Conservation (phyloP, 2,797 vertebrate genomes). For the Lutjanus campechanus region DNA sequence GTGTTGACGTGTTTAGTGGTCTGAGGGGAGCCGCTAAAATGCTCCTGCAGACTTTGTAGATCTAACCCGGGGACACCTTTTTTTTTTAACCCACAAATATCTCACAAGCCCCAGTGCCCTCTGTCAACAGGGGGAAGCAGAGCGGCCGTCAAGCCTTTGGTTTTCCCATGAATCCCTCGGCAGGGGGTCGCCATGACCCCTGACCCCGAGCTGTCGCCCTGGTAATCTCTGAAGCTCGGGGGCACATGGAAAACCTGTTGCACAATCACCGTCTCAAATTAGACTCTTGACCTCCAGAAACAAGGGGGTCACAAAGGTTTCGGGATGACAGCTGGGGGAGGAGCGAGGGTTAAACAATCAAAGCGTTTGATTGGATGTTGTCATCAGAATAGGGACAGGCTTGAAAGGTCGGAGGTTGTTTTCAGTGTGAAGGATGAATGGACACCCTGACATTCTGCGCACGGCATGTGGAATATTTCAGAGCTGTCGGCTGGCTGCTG, state of each 20-base stretch:
- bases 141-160: constrained; percentile 60
- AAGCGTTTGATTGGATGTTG: constrained; percentile 69
- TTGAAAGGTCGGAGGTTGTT: constrained; percentile 68
- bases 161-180: constrained; percentile 78
- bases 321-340: constrained; percentile 66
- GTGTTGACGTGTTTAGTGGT: constrained; percentile 76
- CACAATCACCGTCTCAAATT: constrained; percentile 78
- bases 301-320: constrained; percentile 55
- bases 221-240: constrained; percentile 71
- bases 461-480: constrained; percentile 63
- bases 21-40: constrained; percentile 65
- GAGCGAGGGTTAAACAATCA: constrained; percentile 73
- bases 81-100: constrained; percentile 50
- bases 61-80: constrained; percentile 65
- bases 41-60: constrained; percentile 62
- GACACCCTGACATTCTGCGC: constrained; percentile 64
- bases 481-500: constrained; percentile 22
- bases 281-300: constrained; percentile 77
- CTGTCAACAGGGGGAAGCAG: constrained; percentile 66
- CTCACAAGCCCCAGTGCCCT: constrained; percentile 52
- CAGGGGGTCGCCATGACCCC: constrained; percentile 71
- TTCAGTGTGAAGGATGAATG: constrained; percentile 64
- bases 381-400: constrained; percentile 48
- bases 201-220: constrained; percentile 65
- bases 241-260: constrained; percentile 76